Percentiles rank a stretch among this genome's conserved stretches.
These are phyloP conservation scores for Butastur rufipennis DNA, from an alignment of 2,113 vertebrate genomes.

Conservation along the genomic window DNA sequence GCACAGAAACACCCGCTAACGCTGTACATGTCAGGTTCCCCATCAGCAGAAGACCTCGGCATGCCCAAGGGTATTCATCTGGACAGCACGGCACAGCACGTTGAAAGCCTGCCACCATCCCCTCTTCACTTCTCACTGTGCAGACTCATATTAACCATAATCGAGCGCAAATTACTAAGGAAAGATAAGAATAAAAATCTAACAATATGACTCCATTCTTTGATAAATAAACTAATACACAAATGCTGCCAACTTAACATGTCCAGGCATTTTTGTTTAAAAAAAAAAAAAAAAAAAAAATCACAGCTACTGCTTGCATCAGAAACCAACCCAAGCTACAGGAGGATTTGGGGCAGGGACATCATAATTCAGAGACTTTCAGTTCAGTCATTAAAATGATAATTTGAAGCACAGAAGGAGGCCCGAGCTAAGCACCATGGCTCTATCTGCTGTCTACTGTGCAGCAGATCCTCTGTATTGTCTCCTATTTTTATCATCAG, in stretches of 20 bases:
- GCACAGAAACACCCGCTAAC: not conserved
- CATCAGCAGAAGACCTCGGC: rapidly evolving
- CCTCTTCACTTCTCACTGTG: not conserved
- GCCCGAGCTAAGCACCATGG: not conserved
- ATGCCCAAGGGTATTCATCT: not conserved
- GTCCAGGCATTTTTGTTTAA: not conserved
- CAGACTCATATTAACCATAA: not conserved
- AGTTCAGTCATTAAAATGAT: constrained; percentile 34
- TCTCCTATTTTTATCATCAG: not conserved
- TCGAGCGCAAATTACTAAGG: not conserved
- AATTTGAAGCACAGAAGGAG: not conserved
- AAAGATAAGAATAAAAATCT: not conserved
- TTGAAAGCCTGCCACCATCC: not conserved
- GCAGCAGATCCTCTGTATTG: not conserved
- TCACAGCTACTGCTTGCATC: not conserved
- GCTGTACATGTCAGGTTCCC: not conserved
- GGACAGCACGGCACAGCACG: not conserved
- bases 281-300: not conserved
- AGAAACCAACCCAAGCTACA: not conserved
- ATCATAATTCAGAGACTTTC: not conserved
- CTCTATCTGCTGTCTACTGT: not conserved
- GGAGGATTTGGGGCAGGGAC: not conserved
- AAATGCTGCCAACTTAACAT: not conserved
- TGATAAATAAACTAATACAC: not conserved
- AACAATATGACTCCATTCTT: not conserved